Evolutionary conservation across 2,888 invertebrate genomes (phyloP), one percentile per base, ranked within the genome.

Genomic region (Isotomurus palustris): DNA sequence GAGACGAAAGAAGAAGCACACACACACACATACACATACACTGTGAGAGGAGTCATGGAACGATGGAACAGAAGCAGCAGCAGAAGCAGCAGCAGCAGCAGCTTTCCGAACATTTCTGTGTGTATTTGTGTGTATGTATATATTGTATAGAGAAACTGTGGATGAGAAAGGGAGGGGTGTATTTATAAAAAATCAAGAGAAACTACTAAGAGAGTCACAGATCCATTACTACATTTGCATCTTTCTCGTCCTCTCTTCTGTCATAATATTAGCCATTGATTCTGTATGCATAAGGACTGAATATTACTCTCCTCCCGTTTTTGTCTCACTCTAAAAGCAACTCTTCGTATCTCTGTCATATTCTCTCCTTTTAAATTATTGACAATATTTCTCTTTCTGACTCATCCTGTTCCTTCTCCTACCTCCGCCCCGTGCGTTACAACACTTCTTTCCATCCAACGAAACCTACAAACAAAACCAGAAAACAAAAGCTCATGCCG

Each of bases 211-310:
- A 8, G 8, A 19, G 10, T n/a, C 5, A 43, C 22, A 68, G 63
- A 67, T 64, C 64, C 62, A 64, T 67, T 67, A 59, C 62, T 62
- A 59, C 67, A 70, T 70, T 68, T 67, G 67, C 68, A 63, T 66
- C 63, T 66, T 66, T 56, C 57, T 58, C 62, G 52, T 59, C 63
- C 49, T 56, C 56, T 47, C 55, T 57, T 52, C 49, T 49, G 49
- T 53, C 47, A 53, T 65, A 35, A 32, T 50, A 60, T 62, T 63
- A 66, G 56, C 60, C 62, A 66, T 66, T 66, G 62, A 66, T 66
- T 66, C 60, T 49, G 36, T 63, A 54, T 52, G 57, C 59, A 45
- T 36, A 38, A 59, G 17, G 21, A 17, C 22, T 5, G 3, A 22
- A 36, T 45, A 47, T 17, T 32, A 24, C 36, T 32, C 36, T 52